These are phyloP conservation scores for Diorhabda carinulata DNA, from an alignment of 1,140 invertebrate genomes.

Conservation along the genomic window DNA sequence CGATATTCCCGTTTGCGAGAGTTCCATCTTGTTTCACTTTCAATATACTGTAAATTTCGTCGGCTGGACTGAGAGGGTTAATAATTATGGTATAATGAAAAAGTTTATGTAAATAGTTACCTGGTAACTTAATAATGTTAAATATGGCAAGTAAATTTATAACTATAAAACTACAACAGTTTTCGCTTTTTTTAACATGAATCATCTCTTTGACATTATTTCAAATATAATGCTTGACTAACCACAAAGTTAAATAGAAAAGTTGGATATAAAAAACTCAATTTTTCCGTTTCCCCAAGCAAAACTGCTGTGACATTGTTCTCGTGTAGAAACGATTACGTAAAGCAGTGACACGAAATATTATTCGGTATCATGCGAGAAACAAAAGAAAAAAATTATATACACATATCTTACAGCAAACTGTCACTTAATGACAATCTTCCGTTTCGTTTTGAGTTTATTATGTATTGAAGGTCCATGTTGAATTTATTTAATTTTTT, in stretches of 20 bases:
- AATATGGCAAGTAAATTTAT: too few species aligned
- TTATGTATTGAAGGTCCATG: conserved; percentile 21
- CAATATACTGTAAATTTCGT: too few species aligned
- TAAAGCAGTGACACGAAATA: conserved; percentile 33
- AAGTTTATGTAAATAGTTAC: too few species aligned
- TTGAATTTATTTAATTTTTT: neutral
- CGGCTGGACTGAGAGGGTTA: too few species aligned
- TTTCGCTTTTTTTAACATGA: too few species aligned
- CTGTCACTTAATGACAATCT: conserved; percentile 33
- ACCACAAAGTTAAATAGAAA: neutral
- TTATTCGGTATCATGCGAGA: conserved; percentile 25
- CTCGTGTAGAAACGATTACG: conserved; percentile 28
- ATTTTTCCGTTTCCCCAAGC: neutral
- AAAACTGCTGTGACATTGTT: conserved; percentile 22
- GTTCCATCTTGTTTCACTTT: too few species aligned
- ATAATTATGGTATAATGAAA: too few species aligned
- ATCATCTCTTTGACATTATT: neutral
- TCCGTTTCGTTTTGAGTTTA: conserved; percentile 27
- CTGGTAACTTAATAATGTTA: too few species aligned
- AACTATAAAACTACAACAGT: too few species aligned
- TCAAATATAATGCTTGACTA: neutral
- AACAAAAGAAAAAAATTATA: conserved; percentile 22
- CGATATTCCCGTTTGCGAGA: too few species aligned
- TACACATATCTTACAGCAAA: conserved; percentile 30
- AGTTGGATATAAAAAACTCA: neutral